A percentile compares a stretch with the other conserved stretches of the same genome.
These are phyloP conservation scores for Leptoclinus maculatus DNA, from an alignment of 2,797 vertebrate genomes.

Conservation along the genomic window DNA sequence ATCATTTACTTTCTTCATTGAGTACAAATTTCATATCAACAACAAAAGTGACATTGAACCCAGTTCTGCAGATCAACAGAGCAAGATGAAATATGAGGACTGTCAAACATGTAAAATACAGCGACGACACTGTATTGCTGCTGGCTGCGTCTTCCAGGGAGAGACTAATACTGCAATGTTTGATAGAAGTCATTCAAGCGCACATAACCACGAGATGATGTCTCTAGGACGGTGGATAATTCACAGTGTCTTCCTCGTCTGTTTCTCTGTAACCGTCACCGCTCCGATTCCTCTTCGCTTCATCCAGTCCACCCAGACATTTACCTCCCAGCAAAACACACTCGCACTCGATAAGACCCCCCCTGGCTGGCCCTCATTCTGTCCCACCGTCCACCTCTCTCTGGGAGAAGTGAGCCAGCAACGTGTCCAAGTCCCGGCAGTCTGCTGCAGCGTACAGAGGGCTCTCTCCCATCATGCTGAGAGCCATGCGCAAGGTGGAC, in stretches of 20 bases:
- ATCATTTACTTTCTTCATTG: constrained; percentile 39
- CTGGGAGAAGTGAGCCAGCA: constrained; percentile 91
- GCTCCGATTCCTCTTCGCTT: constrained; percentile 19
- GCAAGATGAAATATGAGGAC: constrained; percentile 35
- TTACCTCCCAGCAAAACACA: constrained; percentile 69
- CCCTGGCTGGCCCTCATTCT: constrained; percentile 76
- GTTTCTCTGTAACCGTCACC: constrained; percentile 27
- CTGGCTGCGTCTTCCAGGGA: constrained; percentile 38
- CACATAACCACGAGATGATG: constrained; percentile 37
- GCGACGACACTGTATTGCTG: constrained; percentile 33
- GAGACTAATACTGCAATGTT: constrained; percentile 56
- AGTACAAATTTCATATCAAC: constrained; percentile 46
- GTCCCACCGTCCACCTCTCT: constrained; percentile 88
- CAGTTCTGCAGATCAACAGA: constrained; percentile 34
- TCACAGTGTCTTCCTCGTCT: constrained; percentile 66
- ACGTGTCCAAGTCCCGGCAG: constrained; percentile 89
- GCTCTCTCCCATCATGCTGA: constrained; percentile 98
- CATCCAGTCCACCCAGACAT: constrained; percentile 74
- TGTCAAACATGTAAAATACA: constrained; percentile 43
- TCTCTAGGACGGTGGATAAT: constrained; percentile 40
- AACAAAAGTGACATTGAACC: constrained; percentile 21
- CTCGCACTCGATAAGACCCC: constrained; percentile 79
- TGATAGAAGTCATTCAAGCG: constrained; percentile 34
- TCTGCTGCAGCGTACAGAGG: constrained; percentile 93
- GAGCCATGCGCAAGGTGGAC: constrained; percentile 97